Conservation (phyloP, 1,140 invertebrate genomes). For the Nephila pilipes region DNA sequence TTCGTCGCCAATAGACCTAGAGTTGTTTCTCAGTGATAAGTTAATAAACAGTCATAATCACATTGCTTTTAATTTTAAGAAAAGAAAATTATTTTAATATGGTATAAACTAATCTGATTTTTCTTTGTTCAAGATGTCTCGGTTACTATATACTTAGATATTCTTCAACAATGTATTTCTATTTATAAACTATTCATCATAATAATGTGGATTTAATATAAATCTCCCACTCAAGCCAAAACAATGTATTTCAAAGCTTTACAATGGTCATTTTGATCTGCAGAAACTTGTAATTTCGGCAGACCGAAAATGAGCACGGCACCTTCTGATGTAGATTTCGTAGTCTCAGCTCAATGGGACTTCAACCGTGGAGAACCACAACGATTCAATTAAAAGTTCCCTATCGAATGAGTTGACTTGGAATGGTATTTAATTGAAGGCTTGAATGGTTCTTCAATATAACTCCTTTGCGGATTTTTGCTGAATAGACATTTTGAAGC, state of each 20-base stretch:
- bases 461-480: constrained; percentile 6
- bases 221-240: neutral
- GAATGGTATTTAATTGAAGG: constrained; percentile 38
- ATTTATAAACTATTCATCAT: too few species aligned
- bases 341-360: neutral
- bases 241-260: neutral
- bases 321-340: constrained; percentile 18
- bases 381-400: constrained; percentile 30
- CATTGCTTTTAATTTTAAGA: too few species aligned
- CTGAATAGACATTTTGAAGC: neutral
- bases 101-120: too few species aligned
- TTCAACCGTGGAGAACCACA: neutral
- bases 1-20: too few species aligned
- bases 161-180: too few species aligned
- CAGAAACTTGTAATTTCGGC: neutral
- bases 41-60: too few species aligned
- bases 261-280: constrained; percentile 1
- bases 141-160: too few species aligned
- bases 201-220: neutral
- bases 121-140: too few species aligned
- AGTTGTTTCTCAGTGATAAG: too few species aligned
- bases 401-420: neutral
- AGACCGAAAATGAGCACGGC: neutral
- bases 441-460: constrained; percentile 15
- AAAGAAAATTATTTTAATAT: too few species aligned